A percentile compares a stretch with the other conserved stretches of the same genome.
phyloP scores from a whole-genome alignment of 1,140 invertebrate species.

The Pristionchus pacificus region DNA sequence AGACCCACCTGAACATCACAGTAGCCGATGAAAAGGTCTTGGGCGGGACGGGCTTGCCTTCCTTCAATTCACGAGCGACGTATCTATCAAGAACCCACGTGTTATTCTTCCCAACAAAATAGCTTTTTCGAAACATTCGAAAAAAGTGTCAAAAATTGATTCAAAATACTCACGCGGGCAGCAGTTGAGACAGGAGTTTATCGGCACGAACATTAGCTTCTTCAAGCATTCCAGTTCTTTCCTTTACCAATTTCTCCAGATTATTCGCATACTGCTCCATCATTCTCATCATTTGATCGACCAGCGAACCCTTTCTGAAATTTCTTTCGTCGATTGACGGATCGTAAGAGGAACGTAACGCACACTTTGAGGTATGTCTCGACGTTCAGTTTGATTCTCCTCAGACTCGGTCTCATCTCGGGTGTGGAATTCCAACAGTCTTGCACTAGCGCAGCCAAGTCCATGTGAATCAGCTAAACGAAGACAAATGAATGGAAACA shows the following conservation, averaged over 20 bases:
- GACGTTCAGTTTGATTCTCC: slow-evolving; percentile 52
- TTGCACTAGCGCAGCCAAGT: slow-evolving; percentile 45
- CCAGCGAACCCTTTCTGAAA: slow-evolving; percentile 36
- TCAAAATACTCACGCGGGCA: slow-evolving; percentile 28
- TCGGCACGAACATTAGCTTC: slow-evolving; percentile 36
- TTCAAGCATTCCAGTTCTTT: slow-evolving; percentile 69
- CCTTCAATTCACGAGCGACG: slow-evolving; percentile 36
- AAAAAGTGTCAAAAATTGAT: background rate
- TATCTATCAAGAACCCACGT: too few relatives aligned
- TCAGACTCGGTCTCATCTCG: slow-evolving; percentile 49
- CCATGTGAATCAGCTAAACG: slow-evolving; percentile 44
- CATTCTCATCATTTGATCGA: slow-evolving; percentile 43
- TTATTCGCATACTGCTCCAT: slow-evolving; percentile 78
- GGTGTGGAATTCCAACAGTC: slow-evolving; percentile 54
- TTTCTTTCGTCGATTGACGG: background rate
- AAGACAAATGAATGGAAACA: background rate
- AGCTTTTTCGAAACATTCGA: background rate
- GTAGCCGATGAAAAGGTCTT: slow-evolving; percentile 37
- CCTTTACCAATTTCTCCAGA: slow-evolving; percentile 84
- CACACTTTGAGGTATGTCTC: slow-evolving; percentile 56
- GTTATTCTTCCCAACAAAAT: too few relatives aligned
- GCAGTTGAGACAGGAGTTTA: slow-evolving; percentile 34
- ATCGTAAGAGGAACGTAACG: background rate
- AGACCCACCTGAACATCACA: slow-evolving; percentile 32
- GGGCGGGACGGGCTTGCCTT: slow-evolving; percentile 35